Evolutionary conservation across 2,113 vertebrate species (phyloP).

Genomic region (Monopterus albus): DNA sequence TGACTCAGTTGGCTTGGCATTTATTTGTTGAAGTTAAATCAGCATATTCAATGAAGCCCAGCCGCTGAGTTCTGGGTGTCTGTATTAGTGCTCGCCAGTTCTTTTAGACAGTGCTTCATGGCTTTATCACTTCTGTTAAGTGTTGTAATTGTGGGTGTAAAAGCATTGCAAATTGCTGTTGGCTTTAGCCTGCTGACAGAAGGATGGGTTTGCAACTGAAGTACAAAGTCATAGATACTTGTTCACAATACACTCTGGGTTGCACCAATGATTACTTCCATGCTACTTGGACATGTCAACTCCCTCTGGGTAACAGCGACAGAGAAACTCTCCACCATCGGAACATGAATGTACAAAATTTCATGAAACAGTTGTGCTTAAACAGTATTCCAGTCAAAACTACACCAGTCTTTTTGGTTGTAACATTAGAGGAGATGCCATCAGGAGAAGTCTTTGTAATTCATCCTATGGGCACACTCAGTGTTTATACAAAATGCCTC

Average conservation of each 20-base stretch:
- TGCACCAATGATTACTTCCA: constrained; percentile 63
- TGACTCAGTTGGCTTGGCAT: constrained; percentile 52
- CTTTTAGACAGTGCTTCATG: constrained; percentile 45
- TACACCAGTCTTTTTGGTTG: neutral
- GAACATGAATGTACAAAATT: too few relatives aligned
- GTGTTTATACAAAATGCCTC: neutral
- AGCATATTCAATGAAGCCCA: constrained; percentile 36
- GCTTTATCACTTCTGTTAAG: constrained; percentile 63
- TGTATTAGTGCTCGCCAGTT: constrained; percentile 41
- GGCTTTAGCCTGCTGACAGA: constrained; percentile 62
- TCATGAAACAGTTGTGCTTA: too few relatives aligned
- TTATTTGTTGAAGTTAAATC: constrained; percentile 54
- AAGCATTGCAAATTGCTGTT: constrained; percentile 61
- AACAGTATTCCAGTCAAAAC: too few relatives aligned
- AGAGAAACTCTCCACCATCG: too few relatives aligned
- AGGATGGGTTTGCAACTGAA: constrained; percentile 64
- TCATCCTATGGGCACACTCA: neutral
- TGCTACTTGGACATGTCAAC: too few relatives aligned
- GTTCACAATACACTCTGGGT: too few relatives aligned
- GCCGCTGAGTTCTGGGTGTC: constrained; percentile 32
- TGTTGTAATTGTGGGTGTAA: constrained; percentile 72
- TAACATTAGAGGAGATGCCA: neutral
- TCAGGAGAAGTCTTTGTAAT: neutral
- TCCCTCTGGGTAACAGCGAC: too few relatives aligned
- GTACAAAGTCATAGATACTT: too few relatives aligned